Base-by-base conservation (phyloP, 2,797 vertebrate species). In the Dendrocincla fuliginosa region DNA sequence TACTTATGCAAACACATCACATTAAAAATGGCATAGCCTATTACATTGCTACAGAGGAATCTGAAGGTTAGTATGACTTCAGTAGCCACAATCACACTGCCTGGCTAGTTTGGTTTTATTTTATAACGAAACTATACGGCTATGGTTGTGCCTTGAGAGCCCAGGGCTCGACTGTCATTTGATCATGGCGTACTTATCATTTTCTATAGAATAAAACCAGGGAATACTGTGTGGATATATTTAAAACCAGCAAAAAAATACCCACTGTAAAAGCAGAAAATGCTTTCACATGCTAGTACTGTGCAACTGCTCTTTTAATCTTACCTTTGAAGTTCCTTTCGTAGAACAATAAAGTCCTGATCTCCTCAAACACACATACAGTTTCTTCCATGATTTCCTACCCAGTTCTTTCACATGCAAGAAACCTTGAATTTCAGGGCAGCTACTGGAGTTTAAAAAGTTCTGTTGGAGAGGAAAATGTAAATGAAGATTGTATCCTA, bases 301-400 rank as follows among this genome's bases (percentile, higher is more conserved):
- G 39, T 85, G 78, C 73, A 79, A 65, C 20, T 77, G 82, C 32
- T 81, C 85, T 82, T 93, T 81, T 67, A 49, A 64, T 59, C 96
- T 97, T 96, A 99, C 99, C 99, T 99, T 99, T 44, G 99, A 99
- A 73, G 98, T 99, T 97, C 99, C 99, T 98, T 99, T 99, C 42
- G 99, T 99, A 84, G 99, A 99, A 95, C 97, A 99, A 90, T 99
- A 99, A 87, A 99, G 98, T 75, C 99, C 99, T 0, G 99, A 99
- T 90, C 99, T 98, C 30, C 99, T 98, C 97, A 99, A 97, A 97
- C 99, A 99, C 97, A 99, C 99, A 85, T 98, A 99, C 71, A 99
- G 97, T 92, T 99, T 99, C 97, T 99, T 99, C 99, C 99, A 99
- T 3, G 99, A 99, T 94, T 98, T 99, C 71, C 98, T 98, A 55